Conservation (phyloP, 2,797 vertebrate species). For the Pseudotriccus pelzelni region DNA sequence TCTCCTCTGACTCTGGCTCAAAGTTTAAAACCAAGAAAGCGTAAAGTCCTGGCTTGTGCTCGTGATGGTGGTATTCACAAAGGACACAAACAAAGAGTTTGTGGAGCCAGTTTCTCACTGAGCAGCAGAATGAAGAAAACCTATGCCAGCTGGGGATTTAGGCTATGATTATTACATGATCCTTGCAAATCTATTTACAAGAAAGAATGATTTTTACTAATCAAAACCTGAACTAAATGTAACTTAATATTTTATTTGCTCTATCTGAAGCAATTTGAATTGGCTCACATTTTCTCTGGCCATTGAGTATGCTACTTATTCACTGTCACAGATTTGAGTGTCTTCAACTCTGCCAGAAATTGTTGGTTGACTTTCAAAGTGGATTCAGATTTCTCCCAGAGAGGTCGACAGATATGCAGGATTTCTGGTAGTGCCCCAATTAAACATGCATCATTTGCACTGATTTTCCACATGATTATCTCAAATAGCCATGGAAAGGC, state of each 20-base stretch:
- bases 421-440: conserved; percentile 44
- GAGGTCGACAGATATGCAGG: conserved; percentile 20
- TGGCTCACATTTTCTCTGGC: neutral
- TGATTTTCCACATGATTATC: conserved; percentile 71
- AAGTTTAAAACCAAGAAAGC: neutral
- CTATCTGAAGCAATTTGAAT: neutral
- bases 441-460: conserved; percentile 63
- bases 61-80: neutral
- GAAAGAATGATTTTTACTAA: neutral
- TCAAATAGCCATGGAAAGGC: conserved; percentile 51
- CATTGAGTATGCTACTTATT: neutral
- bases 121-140: neutral
- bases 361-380: conserved; percentile 50
- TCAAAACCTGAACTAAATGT: neutral
- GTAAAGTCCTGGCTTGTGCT: neutral
- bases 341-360: neutral
- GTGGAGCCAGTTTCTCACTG: neutral
- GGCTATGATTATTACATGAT: neutral
- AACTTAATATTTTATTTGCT: neutral
- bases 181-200: neutral
- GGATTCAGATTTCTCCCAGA: conserved; percentile 38
- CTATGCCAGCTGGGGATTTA: neutral
- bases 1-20: neutral
- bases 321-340: neutral
- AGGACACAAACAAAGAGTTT: neutral